Percentiles rank a stretch among this genome's conserved stretches.
phyloP scores from a whole-genome alignment of 1,140 invertebrate species.

The Pachyrhynchus sulphureomaculatus region DNA sequence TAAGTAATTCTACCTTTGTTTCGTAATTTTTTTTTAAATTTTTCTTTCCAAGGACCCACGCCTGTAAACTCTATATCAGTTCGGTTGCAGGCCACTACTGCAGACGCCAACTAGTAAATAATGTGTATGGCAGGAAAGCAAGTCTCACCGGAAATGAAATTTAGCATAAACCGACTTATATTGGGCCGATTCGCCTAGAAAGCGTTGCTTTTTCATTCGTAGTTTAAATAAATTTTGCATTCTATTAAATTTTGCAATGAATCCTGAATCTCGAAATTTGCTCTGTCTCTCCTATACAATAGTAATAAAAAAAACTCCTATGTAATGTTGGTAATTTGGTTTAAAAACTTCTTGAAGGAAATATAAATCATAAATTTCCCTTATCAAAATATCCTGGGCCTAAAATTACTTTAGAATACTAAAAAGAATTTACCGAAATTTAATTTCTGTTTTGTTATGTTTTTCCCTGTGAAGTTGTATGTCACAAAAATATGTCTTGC shows the following conservation, averaged over 20 bases:
- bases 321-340: background rate
- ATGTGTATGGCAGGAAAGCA: conserved; percentile 9
- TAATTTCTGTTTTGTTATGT: too few relatives aligned
- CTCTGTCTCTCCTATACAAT: background rate
- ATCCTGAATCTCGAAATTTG: background rate
- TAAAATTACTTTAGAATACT: too few relatives aligned
- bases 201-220: background rate
- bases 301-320: background rate
- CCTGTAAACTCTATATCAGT: conserved; percentile 11
- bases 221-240: conserved; percentile 16
- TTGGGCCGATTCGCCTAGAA: background rate
- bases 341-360: too few relatives aligned
- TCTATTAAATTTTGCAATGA: conserved; percentile 11
- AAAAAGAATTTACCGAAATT: too few relatives aligned
- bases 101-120: background rate
- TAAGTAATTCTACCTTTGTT: too few relatives aligned
- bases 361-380: too few relatives aligned
- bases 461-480: too few relatives aligned
- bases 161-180: conserved; percentile 7
- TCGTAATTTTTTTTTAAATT: too few relatives aligned
- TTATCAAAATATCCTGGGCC: too few relatives aligned
- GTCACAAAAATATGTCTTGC: too few relatives aligned
- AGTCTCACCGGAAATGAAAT: background rate
- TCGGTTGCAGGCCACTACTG: background rate
- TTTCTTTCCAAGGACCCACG: too few relatives aligned